These are phyloP conservation scores for Poecilobothrus nobilitatus DNA, from an alignment of 2,888 invertebrate genomes.

Conservation along the genomic window DNA sequence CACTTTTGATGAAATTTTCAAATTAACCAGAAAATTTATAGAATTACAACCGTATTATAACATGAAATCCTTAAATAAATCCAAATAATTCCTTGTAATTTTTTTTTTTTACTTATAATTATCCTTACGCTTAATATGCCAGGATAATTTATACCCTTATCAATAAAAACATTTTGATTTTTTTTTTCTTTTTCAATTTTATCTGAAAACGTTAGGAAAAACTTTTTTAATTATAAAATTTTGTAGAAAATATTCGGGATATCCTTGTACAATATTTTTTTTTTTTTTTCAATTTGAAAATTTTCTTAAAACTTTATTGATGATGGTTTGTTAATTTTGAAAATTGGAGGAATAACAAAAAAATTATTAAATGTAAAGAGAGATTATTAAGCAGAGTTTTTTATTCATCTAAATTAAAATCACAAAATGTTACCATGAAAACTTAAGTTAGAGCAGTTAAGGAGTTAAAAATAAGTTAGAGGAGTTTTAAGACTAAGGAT, in stretches of 20 bases:
- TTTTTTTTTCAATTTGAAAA: no score
- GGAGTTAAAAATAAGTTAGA: no score
- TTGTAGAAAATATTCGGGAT: neutral
- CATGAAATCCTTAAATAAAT: neutral
- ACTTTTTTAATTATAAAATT: conserved; percentile 4
- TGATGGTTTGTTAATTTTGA: no score
- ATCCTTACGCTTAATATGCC: neutral
- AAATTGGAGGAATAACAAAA: no score
- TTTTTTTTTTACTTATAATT: neutral
- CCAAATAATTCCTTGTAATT: neutral
- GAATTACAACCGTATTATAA: neutral
- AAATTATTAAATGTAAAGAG: no score
- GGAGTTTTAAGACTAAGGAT: no score
- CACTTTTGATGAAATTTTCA: no score
- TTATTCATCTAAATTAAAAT: no score
- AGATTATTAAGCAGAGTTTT: no score
- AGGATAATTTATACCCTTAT: conserved; percentile 1
- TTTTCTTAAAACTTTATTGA: no score
- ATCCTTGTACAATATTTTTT: neutral
- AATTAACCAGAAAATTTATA: neutral
- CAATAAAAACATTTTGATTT: neutral
- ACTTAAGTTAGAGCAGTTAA: no score
- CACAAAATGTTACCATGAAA: no score
- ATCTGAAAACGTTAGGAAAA: neutral
- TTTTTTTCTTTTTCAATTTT: neutral